Conservation (phyloP, 2,888 invertebrate species). For the Cosmia trapezina region DNA sequence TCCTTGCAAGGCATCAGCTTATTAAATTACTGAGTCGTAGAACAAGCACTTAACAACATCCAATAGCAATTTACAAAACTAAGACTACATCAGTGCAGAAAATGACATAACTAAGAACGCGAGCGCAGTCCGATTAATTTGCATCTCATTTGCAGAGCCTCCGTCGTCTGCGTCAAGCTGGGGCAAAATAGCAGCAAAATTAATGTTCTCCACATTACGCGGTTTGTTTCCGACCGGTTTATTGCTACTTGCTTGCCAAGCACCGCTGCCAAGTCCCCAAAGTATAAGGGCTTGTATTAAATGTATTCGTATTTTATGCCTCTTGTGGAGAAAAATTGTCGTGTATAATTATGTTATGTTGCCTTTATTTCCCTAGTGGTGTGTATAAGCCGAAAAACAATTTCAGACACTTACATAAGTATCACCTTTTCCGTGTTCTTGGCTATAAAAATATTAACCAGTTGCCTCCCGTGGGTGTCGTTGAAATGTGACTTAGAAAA, state of each 20-base stretch:
- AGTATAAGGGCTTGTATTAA: conserved; percentile 44
- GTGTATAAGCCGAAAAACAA: conserved; percentile 37
- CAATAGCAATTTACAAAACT: conserved; percentile 56
- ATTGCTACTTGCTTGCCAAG: conserved; percentile 58
- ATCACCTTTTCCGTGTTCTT: conserved; percentile 24
- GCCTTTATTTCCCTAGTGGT: conserved; percentile 55
- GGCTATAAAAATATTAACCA: conserved; percentile 33
- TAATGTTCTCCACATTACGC: conserved; percentile 60
- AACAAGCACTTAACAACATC: conserved; percentile 34
- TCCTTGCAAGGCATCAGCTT: conserved; percentile 1
- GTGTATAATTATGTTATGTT: conserved; percentile 44
- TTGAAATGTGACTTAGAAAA: conserved; percentile 10
- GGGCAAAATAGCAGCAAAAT: conserved; percentile 51
- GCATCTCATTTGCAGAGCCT: conserved; percentile 63
- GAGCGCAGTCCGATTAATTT: conserved; percentile 62
- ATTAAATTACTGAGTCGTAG: conserved; percentile 10
- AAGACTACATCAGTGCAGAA: conserved; percentile 48
- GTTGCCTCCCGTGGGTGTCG: conserved; percentile 32
- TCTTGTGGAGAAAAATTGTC: conserved; percentile 28
- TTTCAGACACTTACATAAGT: conserved; percentile 50
- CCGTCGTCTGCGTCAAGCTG: conserved; percentile 40
- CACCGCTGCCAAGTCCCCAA: conserved; percentile 54
- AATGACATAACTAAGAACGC: conserved; percentile 59
- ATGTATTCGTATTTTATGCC: conserved; percentile 34
- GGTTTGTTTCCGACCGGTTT: conserved; percentile 58